Evolutionary conservation across 2,113 vertebrate genomes (phyloP).

Genomic region (Peucedramus taeniatus): DNA sequence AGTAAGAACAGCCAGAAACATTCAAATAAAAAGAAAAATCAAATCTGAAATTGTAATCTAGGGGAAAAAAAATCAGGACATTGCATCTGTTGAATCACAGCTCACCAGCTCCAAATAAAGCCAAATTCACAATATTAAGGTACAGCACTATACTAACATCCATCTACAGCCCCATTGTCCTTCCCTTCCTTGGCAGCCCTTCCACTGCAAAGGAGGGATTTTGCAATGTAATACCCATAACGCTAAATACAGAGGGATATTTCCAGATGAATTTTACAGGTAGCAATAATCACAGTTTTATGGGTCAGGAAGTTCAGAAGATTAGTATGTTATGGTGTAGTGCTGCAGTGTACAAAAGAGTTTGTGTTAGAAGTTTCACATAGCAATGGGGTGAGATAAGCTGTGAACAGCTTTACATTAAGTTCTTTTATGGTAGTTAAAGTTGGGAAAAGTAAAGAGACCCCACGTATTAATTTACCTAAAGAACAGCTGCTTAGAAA

Average conservation of each 20-base stretch:
- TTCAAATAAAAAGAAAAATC: not conserved
- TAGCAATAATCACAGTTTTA: conserved; percentile 63
- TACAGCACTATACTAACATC: not conserved
- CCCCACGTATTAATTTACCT: conserved; percentile 76
- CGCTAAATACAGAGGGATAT: not conserved
- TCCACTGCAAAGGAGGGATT: not conserved
- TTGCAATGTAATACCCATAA: conserved; percentile 2
- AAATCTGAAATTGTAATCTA: not conserved
- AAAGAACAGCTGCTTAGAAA: conserved; percentile 71
- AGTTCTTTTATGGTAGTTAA: conserved; percentile 65
- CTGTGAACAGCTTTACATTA: conserved; percentile 57
- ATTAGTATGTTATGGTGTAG: conserved; percentile 73
- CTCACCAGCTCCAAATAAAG: not conserved
- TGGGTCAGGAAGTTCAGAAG: conserved; percentile 72
- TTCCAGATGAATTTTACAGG: conserved; percentile 55
- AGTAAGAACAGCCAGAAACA: not conserved
- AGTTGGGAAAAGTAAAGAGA: conserved; percentile 64
- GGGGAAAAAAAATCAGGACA: not conserved
- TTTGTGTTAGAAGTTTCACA: conserved; percentile 65
- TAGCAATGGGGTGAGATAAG: conserved; percentile 74
- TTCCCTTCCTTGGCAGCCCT: not conserved
- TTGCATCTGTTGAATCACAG: not conserved
- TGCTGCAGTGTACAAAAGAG: conserved; percentile 59
- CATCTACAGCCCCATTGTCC: not conserved
- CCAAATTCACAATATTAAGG: not conserved